A percentile compares a stretch with the other conserved stretches of the same genome.
Conservation (phyloP, 2,797 vertebrate genomes). For the Carcharodon carcharias region DNA sequence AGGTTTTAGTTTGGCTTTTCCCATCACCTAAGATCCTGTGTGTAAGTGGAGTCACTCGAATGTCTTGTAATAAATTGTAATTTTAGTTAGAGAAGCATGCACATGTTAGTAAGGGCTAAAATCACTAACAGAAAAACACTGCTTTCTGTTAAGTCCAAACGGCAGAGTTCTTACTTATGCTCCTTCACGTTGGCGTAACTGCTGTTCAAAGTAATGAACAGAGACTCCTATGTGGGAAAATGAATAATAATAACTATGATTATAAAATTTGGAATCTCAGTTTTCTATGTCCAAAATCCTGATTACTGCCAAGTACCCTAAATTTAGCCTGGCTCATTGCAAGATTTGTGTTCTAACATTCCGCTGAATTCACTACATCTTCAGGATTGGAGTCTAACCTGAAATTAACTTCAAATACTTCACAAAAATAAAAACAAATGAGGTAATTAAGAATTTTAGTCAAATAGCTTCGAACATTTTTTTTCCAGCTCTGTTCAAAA, state of each 20-base stretch:
- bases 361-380: background rate
- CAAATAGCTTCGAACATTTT: background rate
- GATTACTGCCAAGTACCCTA: background rate
- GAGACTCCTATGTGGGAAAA: background rate
- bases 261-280: background rate
- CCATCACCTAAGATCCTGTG: too few species aligned
- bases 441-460: background rate
- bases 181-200: background rate
- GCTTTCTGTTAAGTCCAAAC: background rate
- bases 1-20: too few species aligned
- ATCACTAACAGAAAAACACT: background rate
- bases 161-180: background rate
- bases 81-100: too few species aligned
- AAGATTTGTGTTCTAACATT: background rate
- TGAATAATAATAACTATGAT: background rate
- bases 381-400: background rate
- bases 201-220: background rate
- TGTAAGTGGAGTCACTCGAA: too few species aligned
- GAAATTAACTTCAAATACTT: background rate
- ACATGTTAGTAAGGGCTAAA: too few species aligned
- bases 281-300: background rate
- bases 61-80: too few species aligned
- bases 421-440: background rate
- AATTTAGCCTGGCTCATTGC: background rate
- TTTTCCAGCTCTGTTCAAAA: background rate